Evolutionary conservation across 2,888 invertebrate genomes (phyloP), one percentile per base, ranked within the genome.

Genomic region (Danaus chrysippus): DNA sequence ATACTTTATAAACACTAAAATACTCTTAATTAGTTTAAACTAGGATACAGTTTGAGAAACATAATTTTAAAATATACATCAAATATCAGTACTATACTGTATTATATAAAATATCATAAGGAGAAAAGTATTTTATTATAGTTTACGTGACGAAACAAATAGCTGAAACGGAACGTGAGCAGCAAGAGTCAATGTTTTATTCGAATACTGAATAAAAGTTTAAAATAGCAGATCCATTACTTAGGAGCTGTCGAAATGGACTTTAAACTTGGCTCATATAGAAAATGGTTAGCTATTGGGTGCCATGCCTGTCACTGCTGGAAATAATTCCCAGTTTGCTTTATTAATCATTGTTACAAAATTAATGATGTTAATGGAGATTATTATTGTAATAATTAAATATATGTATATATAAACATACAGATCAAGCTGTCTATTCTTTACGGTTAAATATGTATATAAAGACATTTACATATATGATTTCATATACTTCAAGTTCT

Each of bases 151-250:
- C 49, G 49, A 49, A 49, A 44, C 52, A 58, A 55, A 15, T 53
- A 53, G 52, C 3, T 54, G 58, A 56, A 46, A 53, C 54, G 19
- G 63, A 56, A 59, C 44, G 58, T 61, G 61, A 58, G 61, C 52
- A 55, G 55, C 61, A 55, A 53, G 42, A 63, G 57, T 61, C 46
- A 58, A 55, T 65, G 62, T 65, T 63, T 59, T 58, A 41, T 54
- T 52, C 60, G 42, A 63, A 60, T 42, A 52, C 46, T 49, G 58
- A 58, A 63, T 52, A 58, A 41, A 54, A 65, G 56, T 65, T 65
- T 54, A 63, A 56, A 61, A 65, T 19, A 58, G 56, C 58, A 63
- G 65, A 65, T 63, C 65, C 63, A 65, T 65, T 65, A 65, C 65
- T 63, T 58, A 55, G 57, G 52, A 19, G 52, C 46, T 56, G 59